These are phyloP conservation scores for Drosophila carrolli DNA, from an alignment of 1,140 invertebrate genomes.

Conservation along the genomic window DNA sequence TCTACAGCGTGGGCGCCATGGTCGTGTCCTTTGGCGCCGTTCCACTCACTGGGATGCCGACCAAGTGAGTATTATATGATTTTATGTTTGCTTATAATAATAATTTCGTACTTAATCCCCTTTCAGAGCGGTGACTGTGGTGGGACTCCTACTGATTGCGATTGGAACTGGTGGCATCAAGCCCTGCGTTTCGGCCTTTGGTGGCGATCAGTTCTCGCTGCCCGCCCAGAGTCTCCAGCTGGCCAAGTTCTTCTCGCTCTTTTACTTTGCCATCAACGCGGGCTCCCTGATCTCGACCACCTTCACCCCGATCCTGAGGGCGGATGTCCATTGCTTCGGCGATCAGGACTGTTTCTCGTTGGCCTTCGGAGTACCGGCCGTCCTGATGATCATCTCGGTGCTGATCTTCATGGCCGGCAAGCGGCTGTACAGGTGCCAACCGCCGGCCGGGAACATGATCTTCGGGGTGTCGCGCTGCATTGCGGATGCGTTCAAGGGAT, in stretches of 20 bases:
- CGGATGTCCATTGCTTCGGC: conserved; percentile 93
- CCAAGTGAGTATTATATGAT: conserved; percentile 86
- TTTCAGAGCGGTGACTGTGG: conserved; percentile 88
- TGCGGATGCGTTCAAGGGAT: conserved; percentile 85
- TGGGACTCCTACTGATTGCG: conserved; percentile 93
- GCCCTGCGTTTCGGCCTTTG: conserved; percentile 98
- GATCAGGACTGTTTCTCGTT: conserved; percentile 93
- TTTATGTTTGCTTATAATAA: no score
- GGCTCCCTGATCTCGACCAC: conserved; percentile 96
- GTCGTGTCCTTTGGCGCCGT: conserved; percentile 90
- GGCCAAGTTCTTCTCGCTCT: conserved; percentile 95
- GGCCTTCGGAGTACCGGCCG: conserved; percentile 96
- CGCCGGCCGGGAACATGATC: conserved; percentile 93
- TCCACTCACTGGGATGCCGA: conserved; percentile 86
- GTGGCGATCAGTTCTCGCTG: conserved; percentile 95
- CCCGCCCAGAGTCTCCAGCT: conserved; percentile 91
- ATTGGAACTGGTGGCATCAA: conserved; percentile 98
- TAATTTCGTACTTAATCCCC: background rate
- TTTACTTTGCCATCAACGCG: conserved; percentile 97
- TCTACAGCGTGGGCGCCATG: conserved; percentile 94
- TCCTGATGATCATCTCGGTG: conserved; percentile 94
- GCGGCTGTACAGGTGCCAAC: conserved; percentile 90
- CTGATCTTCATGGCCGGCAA: conserved; percentile 93
- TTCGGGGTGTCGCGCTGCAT: conserved; percentile 91
- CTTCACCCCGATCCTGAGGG: conserved; percentile 94